Conservation (phyloP, 2,888 invertebrate species). For the Hydrotaea diabolus region DNA sequence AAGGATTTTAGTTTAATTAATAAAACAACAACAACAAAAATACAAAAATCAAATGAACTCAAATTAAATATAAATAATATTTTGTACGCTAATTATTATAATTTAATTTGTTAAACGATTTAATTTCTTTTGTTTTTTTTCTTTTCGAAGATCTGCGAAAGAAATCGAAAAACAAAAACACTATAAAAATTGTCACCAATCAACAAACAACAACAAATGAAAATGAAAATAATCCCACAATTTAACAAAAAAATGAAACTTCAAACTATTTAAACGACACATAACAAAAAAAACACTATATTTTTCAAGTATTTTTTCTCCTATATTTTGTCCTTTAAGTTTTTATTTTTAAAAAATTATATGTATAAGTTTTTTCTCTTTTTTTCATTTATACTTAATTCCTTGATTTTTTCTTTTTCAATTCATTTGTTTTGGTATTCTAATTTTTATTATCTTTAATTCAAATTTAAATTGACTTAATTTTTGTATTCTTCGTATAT, state of each 20-base stretch:
- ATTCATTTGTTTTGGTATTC: background rate
- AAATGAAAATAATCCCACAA: slow-evolving; percentile 59
- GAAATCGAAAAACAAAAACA: slow-evolving; percentile 33
- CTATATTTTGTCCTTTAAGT: slow-evolving; percentile 3
- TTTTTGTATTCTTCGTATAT: background rate
- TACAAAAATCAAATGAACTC: slow-evolving; percentile 80
- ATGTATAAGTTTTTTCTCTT: background rate
- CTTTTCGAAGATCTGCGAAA: background rate
- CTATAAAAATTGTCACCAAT: slow-evolving; percentile 42
- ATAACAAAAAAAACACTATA: background rate
- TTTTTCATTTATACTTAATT: background rate
- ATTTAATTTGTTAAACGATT: slow-evolving; percentile 69
- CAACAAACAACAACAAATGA: slow-evolving; percentile 47
- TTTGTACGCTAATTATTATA: slow-evolving; percentile 79
- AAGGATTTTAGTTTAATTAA: slow-evolving; percentile 65
- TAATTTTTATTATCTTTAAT: background rate
- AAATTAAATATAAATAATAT: slow-evolving; percentile 80
- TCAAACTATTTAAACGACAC: slow-evolving; percentile 4
- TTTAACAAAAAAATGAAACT: slow-evolving; percentile 30
- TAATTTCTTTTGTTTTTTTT: background rate
- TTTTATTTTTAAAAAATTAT: background rate
- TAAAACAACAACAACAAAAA: slow-evolving; percentile 67
- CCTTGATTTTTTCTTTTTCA: background rate
- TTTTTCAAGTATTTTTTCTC: background rate
- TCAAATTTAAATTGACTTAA: slow-evolving; percentile 2